Conservation (phyloP, 2,888 invertebrate species). For the Pseudococcus longispinus region DNA sequence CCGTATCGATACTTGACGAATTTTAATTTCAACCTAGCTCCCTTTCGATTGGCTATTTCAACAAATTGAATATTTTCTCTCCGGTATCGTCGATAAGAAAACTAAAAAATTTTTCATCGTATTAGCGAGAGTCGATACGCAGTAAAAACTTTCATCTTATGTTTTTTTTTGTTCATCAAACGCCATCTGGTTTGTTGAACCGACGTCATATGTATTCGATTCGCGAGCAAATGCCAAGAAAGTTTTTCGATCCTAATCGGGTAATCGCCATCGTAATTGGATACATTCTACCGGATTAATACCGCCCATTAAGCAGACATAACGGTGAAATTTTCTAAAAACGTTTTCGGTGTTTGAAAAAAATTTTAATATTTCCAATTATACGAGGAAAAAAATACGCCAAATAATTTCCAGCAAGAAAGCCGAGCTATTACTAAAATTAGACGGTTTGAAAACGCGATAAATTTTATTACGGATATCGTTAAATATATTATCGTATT, state of each 20-base stretch:
- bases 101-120: background rate
- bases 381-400: background rate
- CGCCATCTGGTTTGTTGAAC: background rate
- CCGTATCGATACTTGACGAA: slow-evolving; percentile 25
- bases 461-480: background rate
- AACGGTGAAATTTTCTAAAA: background rate
- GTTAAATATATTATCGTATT: slow-evolving; percentile 5
- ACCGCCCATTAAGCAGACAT: background rate
- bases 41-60: background rate
- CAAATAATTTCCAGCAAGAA: background rate
- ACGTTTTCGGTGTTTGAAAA: background rate
- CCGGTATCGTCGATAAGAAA: background rate
- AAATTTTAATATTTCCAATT: slow-evolving; percentile 10
- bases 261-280: background rate
- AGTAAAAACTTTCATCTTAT: background rate
- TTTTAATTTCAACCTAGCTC: slow-evolving; percentile 7
- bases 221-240: background rate
- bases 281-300: background rate
- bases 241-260: background rate
- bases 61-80: slow-evolving; percentile 3
- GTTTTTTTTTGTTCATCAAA: background rate
- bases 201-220: slow-evolving; percentile 1
- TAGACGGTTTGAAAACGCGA: background rate
- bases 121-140: background rate
- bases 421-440: background rate